Conservation (phyloP, 2,113 vertebrate species). For the Passer montanus region DNA sequence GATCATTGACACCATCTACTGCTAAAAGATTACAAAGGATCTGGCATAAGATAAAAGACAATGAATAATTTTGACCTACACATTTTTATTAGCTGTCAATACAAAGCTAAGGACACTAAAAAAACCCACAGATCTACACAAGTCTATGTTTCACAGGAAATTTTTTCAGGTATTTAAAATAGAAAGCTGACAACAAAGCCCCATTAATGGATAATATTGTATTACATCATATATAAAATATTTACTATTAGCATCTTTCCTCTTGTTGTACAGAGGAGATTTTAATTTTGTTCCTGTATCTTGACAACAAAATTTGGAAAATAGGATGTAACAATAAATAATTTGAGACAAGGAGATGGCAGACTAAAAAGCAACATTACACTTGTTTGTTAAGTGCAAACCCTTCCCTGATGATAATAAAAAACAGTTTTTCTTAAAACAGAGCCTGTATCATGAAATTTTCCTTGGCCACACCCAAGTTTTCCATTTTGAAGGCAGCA, state of each 20-base stretch:
- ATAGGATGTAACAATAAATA: background rate
- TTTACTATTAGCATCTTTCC: background rate
- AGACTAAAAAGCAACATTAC: background rate
- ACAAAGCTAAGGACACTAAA: background rate
- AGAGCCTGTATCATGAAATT: fast-evolving
- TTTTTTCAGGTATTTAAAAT: background rate
- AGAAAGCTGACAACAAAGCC: background rate
- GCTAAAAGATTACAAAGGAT: conserved; percentile 96
- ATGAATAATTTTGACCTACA: conserved; percentile 41
- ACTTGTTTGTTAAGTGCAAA: background rate
- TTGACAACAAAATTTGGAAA: background rate
- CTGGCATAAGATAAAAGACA: conserved; percentile 73
- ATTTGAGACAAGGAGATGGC: background rate
- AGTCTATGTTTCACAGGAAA: background rate
- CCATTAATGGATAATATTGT: background rate
- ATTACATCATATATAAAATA: background rate
- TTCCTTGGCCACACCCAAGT: background rate
- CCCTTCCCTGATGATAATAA: background rate
- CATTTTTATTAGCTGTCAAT: background rate
- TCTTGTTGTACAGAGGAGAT: background rate
- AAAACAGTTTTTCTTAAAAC: background rate
- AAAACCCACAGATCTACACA: background rate
- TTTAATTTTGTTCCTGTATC: background rate
- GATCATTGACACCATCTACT: conserved; percentile 93
- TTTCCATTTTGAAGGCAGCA: background rate